Conservation (phyloP, 1,140 invertebrate genomes). For the Danaus melanippus region DNA sequence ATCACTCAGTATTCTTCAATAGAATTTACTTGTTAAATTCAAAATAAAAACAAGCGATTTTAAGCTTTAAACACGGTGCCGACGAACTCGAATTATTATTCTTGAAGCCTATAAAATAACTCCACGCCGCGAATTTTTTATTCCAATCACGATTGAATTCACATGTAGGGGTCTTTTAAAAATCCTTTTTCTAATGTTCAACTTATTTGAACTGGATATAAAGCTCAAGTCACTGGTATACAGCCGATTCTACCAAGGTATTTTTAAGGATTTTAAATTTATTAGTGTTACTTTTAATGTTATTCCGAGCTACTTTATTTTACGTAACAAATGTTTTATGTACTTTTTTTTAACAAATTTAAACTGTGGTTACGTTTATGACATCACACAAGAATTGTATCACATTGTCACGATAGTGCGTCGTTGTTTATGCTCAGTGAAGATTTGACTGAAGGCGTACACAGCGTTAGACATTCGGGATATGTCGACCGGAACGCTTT, state of each 20-base stretch:
- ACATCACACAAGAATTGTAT: too few relatives aligned
- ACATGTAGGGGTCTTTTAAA: constrained; percentile 47
- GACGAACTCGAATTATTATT: constrained; percentile 62
- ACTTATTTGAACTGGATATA: too few relatives aligned
- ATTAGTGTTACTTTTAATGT: too few relatives aligned
- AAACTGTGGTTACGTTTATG: neutral
- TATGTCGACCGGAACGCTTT: constrained; percentile 61
- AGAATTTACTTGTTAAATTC: constrained; percentile 6
- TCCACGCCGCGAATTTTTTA: constrained; percentile 38
- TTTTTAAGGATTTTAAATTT: neutral
- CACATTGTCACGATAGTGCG: constrained; percentile 15
- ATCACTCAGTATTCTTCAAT: too few relatives aligned
- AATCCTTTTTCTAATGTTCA: constrained; percentile 29
- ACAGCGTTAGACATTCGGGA: constrained; percentile 29
- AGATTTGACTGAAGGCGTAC: constrained; percentile 27
- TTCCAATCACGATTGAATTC: constrained; percentile 48
- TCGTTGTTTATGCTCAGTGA: constrained; percentile 23
- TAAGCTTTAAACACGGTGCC: constrained; percentile 36
- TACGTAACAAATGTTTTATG: neutral
- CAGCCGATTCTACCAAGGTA: neutral
- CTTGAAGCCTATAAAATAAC: constrained; percentile 54
- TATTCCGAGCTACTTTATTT: too few relatives aligned
- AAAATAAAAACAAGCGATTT: constrained; percentile 7
- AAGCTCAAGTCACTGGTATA: too few relatives aligned
- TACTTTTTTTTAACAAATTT: neutral